Conservation (phyloP, 2,888 invertebrate species). For the Drosophila subquinaria region DNA sequence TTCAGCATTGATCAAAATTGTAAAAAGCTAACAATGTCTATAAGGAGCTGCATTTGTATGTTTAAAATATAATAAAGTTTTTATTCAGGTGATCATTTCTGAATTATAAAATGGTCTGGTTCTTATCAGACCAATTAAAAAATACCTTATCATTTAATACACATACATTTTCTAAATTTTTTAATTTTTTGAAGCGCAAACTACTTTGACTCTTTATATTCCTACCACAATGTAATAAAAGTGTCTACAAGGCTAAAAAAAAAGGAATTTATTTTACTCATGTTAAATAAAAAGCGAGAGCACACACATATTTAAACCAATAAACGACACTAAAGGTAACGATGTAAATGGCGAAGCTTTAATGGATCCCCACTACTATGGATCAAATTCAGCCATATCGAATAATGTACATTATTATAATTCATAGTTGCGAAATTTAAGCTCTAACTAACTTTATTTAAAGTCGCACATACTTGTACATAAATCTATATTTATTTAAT, state of each 20-base stretch:
- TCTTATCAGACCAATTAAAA: slow-evolving; percentile 10
- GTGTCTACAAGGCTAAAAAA: slow-evolving; percentile 2
- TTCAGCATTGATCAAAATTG: slow-evolving; percentile 30
- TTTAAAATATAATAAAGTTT: slow-evolving; percentile 8
- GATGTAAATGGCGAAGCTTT: slow-evolving; percentile 52
- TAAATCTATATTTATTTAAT: slow-evolving; percentile 39
- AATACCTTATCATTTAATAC: background rate
- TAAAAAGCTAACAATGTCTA: slow-evolving; percentile 29
- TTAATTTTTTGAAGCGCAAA: background rate
- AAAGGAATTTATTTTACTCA: slow-evolving; percentile 25
- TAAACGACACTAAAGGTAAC: slow-evolving; percentile 24
- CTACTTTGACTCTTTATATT: slow-evolving; percentile 8
- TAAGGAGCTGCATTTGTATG: slow-evolving; percentile 19
- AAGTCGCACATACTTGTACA: slow-evolving; percentile 39
- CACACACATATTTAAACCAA: slow-evolving; percentile 10
- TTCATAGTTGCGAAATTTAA: slow-evolving; percentile 41
- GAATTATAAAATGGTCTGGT: background rate
- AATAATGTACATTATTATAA: slow-evolving; percentile 59
- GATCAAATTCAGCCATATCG: slow-evolving; percentile 57
- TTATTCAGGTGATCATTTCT: slow-evolving; percentile 5
- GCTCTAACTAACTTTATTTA: slow-evolving; percentile 27
- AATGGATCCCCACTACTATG: slow-evolving; percentile 24
- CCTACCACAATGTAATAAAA: slow-evolving; percentile 1
- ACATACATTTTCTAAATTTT: slow-evolving; percentile 4
- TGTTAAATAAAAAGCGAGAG: slow-evolving; percentile 4